Evolutionary conservation across 2,888 invertebrate genomes (phyloP).

Genomic region (Desoria tigrina): DNA sequence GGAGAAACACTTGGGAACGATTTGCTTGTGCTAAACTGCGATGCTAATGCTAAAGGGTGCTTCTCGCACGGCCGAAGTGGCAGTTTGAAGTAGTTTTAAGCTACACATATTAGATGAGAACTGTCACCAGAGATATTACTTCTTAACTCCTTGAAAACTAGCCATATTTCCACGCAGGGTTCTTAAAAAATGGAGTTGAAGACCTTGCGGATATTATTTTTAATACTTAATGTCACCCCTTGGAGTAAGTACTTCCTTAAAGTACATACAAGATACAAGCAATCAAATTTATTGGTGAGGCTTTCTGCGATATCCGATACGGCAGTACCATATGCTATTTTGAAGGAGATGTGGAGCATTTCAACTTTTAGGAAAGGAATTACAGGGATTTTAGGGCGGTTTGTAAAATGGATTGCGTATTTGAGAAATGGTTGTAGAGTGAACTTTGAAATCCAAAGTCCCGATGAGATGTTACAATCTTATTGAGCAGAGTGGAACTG

Average conservation of each 20-base stretch:
- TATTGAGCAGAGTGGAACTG: slow-evolving; percentile 6
- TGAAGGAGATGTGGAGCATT: too few relatives aligned
- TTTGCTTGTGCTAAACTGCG: slow-evolving; percentile 22
- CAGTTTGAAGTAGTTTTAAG: background rate
- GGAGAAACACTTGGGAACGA: slow-evolving; percentile 30
- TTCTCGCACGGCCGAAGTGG: background rate
- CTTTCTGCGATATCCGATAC: too few relatives aligned
- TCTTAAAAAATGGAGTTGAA: too few relatives aligned
- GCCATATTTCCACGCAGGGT: too few relatives aligned
- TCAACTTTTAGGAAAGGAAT: background rate
- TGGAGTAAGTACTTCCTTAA: too few relatives aligned
- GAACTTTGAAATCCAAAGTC: background rate
- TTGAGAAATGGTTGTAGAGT: background rate
- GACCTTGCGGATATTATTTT: too few relatives aligned
- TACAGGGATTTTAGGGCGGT: background rate
- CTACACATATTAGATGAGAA: background rate
- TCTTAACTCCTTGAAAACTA: background rate
- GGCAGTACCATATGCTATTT: too few relatives aligned
- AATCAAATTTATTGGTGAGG: too few relatives aligned
- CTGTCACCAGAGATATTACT: slow-evolving; percentile 6
- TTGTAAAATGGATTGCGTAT: too few relatives aligned
- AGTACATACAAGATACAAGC: too few relatives aligned
- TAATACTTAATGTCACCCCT: too few relatives aligned
- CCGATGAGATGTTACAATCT: background rate
- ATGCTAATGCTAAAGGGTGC: background rate